Evolutionary conservation across 2,888 invertebrate genomes (phyloP), one percentile per base, ranked within the genome.

Genomic region (Atherix ibis): DNA sequence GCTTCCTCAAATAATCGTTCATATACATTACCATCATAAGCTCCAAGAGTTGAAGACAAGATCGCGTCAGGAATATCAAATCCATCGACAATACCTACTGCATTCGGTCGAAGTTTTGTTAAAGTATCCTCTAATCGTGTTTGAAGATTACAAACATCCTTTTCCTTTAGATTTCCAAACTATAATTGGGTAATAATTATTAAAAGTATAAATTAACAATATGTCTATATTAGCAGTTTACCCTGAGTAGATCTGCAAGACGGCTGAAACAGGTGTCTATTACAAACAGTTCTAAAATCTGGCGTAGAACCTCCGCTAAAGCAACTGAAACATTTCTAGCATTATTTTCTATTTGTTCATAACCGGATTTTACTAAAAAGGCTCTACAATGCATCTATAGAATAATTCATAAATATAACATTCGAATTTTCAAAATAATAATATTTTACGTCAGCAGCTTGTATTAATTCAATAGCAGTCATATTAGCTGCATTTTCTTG

Each of bases 61-160:
- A 84, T 73, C 53, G 79, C 79, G 53, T 89, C 88, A 22, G 74
- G 66, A 27, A 87, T 70, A 56, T 92, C 92, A 55, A 94, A 95
- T 13, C 85, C 74, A 60, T 95, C 95, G 0, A 94, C 92, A 18
- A 95, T 64, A 1, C 82, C 78, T 0, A 95, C 81, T 2, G 89
- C 91, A 58, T 94, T 82, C 4, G 85, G 85, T 32, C 94, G 72
- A 34, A 95, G 63, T 10, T 68, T 66, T 2, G 65, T 64, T 29
- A 95, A 64, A 33, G 84, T 62, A 26, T 71, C 70, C 48, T 82
- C 77, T 42, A 87, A 65, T 62, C 79, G 76, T 32, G 60, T 55
- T 52, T 83, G 80, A 31, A 89, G 46, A 12, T 65, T 54, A 13
- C 51, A 48, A n/a, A 61, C 47, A 35, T 54, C 50, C 18, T 38